Evolutionary conservation across 1,140 invertebrate genomes (phyloP).

Genomic region (Mylabris phalerata): DNA sequence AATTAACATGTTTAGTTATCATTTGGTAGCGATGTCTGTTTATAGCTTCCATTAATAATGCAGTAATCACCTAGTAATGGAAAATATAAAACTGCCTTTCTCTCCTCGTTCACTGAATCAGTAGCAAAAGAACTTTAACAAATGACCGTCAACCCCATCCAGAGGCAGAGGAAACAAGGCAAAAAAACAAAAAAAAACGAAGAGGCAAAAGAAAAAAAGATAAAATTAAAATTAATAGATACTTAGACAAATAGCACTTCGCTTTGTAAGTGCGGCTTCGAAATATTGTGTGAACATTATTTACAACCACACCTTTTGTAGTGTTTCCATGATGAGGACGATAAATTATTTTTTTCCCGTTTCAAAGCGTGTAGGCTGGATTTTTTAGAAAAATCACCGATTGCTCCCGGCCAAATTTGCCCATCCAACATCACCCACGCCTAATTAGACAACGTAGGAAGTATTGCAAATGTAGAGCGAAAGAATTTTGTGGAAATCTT

Average conservation of each 20-base stretch:
- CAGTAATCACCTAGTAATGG: slow-evolving; percentile 29
- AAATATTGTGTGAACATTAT: slow-evolving; percentile 39
- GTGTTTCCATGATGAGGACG: slow-evolving; percentile 32
- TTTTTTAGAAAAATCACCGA: no score
- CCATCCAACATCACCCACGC: no score
- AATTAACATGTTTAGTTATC: slow-evolving; percentile 33
- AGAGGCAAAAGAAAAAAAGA: slow-evolving; percentile 21
- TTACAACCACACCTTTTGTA: slow-evolving; percentile 37
- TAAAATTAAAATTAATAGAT: slow-evolving; percentile 37
- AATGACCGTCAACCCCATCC: slow-evolving; percentile 22
- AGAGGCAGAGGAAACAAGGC: background rate
- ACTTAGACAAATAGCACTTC: slow-evolving; percentile 35
- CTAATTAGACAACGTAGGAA: no score
- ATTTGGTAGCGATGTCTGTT: slow-evolving; percentile 26
- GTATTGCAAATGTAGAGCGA: no score
- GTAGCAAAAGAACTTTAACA: slow-evolving; percentile 20
- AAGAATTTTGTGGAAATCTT: no score
- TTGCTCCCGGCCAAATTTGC: no score
- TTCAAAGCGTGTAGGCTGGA: no score
- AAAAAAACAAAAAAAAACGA: slow-evolving; percentile 14
- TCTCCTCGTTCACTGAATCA: slow-evolving; percentile 2
- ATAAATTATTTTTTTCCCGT: slow-evolving; percentile 28
- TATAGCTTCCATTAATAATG: slow-evolving; percentile 31
- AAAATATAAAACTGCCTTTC: slow-evolving; percentile 19
- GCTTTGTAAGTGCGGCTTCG: slow-evolving; percentile 30